Percentiles rank a stretch among this genome's conserved stretches.
These are phyloP conservation scores for Melanogrammus aeglefinus DNA, from an alignment of 2,797 vertebrate species.

Conservation along the genomic window DNA sequence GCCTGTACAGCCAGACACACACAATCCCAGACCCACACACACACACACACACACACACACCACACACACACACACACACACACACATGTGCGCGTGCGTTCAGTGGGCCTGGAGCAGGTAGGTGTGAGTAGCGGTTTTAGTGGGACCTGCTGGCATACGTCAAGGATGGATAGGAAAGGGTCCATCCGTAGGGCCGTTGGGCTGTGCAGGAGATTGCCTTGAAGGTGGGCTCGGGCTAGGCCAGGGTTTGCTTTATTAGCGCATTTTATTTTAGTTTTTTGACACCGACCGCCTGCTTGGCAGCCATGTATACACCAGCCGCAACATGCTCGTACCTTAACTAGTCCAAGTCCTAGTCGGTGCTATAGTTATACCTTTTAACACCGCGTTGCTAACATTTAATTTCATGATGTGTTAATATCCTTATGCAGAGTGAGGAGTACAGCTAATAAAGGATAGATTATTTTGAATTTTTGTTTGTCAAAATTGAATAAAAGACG, in stretches of 20 bases:
- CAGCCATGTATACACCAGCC: neutral
- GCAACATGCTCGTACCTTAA: neutral
- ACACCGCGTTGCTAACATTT: neutral
- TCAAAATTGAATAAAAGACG: neutral
- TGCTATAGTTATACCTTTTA: neutral
- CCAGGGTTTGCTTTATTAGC: neutral
- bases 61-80: neutral
- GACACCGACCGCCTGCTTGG: neutral
- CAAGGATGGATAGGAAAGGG: slow-evolving; percentile 1
- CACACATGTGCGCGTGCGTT: neutral
- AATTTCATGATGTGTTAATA: too few relatives aligned
- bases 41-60: neutral
- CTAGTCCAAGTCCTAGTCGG: neutral
- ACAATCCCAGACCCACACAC: neutral
- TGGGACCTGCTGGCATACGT: neutral
- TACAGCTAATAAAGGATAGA: neutral
- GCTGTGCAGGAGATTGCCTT: slow-evolving; percentile 20
- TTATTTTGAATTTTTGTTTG: too few relatives aligned
- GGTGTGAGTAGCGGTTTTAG: neutral
- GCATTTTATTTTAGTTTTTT: neutral
- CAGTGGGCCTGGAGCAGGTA: slow-evolving; percentile 9
- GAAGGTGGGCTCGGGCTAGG: neutral
- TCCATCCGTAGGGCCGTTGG: slow-evolving; percentile 22
- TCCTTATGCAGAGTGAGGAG: neutral
- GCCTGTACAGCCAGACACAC: slow-evolving; percentile 20